Evolutionary conservation across 2,888 invertebrate genomes (phyloP).

Genomic region (Tenthredo amoena): DNA sequence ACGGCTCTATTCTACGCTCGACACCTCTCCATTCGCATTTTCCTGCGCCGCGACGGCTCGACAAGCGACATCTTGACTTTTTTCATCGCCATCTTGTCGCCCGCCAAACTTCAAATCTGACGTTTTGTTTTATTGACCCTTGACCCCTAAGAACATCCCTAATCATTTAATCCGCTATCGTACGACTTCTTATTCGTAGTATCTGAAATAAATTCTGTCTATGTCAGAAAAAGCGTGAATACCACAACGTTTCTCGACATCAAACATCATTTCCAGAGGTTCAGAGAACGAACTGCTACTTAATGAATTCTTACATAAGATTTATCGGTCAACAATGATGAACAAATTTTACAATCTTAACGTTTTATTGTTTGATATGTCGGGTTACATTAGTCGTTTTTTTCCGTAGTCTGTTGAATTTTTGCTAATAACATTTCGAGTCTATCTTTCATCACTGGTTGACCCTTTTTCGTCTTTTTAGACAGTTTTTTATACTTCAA

Average conservation of each 20-base stretch:
- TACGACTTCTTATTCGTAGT: background rate
- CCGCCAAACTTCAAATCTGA: slow-evolving; percentile 55
- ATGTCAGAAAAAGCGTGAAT: background rate
- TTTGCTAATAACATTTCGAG: slow-evolving; percentile 89
- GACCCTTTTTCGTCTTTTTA: slow-evolving; percentile 89
- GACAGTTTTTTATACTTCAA: slow-evolving; percentile 86
- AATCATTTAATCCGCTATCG: background rate
- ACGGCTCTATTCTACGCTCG: slow-evolving; percentile 62
- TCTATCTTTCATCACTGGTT: slow-evolving; percentile 91
- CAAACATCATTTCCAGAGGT: background rate
- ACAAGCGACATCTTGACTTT: slow-evolving; percentile 20
- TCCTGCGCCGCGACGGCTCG: slow-evolving; percentile 15
- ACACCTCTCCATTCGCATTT: slow-evolving; percentile 40
- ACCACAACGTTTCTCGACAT: background rate
- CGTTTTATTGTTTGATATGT: background rate
- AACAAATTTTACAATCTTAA: background rate
- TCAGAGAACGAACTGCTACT: background rate
- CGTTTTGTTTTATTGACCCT: background rate
- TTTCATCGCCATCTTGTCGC: slow-evolving; percentile 60
- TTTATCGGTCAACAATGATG: background rate
- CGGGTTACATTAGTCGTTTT: background rate
- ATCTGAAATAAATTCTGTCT: background rate
- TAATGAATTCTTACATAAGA: background rate
- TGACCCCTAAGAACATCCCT: background rate
- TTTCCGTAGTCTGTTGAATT: slow-evolving; percentile 80